phyloP scores from a whole-genome alignment of 2,888 invertebrate species.

The Glomeris marginata region DNA sequence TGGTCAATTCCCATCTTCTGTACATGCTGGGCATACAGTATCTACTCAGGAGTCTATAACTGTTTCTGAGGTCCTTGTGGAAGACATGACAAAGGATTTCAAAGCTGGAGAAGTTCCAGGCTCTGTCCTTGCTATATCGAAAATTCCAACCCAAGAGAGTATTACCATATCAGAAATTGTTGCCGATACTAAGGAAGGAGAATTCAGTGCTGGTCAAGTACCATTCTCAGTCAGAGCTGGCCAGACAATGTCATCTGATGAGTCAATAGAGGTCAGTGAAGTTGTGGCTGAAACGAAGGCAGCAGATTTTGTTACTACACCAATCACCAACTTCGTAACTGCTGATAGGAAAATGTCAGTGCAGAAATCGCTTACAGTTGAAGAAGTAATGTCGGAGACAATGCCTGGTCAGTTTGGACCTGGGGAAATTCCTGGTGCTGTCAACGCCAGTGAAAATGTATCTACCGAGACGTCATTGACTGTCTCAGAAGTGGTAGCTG shows the following conservation, averaged over 20 bases:
- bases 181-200: constrained; percentile 13
- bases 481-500: constrained; percentile 3
- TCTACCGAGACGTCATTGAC: constrained; percentile 8
- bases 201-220: constrained; percentile 17
- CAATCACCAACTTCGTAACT: neutral
- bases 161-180: constrained; percentile 13
- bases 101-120: constrained; percentile 13
- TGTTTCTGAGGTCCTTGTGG: neutral
- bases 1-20: constrained; percentile 1
- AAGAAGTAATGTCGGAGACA: no score
- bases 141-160: constrained; percentile 14
- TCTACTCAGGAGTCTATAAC: neutral
- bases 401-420: no score
- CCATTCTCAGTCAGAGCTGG: constrained; percentile 35
- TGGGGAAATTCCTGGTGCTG: no score
- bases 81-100: constrained; percentile 5
- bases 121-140: constrained; percentile 13
- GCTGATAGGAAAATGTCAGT: constrained; percentile 1
- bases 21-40: constrained; percentile 4
- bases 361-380: no score
- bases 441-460: neutral
- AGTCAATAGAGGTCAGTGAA: constrained; percentile 43
- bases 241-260: constrained; percentile 35
- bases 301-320: no score
- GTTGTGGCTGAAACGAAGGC: constrained; percentile 23